Conservation (phyloP, 2,797 vertebrate genomes). For the Semotilus atromaculatus region DNA sequence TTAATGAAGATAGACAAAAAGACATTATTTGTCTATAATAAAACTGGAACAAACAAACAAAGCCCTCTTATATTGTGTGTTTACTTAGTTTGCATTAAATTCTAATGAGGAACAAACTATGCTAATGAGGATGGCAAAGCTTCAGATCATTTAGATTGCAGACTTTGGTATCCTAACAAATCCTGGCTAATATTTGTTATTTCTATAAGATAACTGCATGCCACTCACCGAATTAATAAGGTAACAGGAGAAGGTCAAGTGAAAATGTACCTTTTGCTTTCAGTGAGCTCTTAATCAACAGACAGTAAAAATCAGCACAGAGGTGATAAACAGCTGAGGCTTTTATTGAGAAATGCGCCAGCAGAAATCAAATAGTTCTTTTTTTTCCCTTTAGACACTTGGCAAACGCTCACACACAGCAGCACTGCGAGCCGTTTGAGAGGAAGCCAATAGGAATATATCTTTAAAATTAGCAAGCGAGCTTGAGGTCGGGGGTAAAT, state of each 20-base stretch:
- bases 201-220: neutral
- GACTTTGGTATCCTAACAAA: neutral
- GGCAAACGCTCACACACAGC: neutral
- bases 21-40: neutral
- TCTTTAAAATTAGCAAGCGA: constrained; percentile 47
- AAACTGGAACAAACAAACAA: neutral
- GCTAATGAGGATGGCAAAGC: neutral
- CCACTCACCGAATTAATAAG: neutral
- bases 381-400: constrained; percentile 6
- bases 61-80: neutral
- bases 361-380: neutral
- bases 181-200: too few relatives aligned
- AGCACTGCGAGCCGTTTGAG: constrained; percentile 11
- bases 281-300: neutral
- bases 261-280: neutral
- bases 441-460: constrained; percentile 44
- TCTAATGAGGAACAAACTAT: constrained; percentile 13
- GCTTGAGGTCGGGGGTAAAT: constrained; percentile 52
- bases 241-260: neutral
- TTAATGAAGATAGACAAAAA: neutral
- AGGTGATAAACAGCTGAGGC: constrained; percentile 6
- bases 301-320: constrained; percentile 18
- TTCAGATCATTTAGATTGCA: neutral
- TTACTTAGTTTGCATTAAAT: neutral
- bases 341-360: constrained; percentile 2